Evolutionary conservation across 2,888 invertebrate species (phyloP).

Genomic region (Eupithecia inturbata): DNA sequence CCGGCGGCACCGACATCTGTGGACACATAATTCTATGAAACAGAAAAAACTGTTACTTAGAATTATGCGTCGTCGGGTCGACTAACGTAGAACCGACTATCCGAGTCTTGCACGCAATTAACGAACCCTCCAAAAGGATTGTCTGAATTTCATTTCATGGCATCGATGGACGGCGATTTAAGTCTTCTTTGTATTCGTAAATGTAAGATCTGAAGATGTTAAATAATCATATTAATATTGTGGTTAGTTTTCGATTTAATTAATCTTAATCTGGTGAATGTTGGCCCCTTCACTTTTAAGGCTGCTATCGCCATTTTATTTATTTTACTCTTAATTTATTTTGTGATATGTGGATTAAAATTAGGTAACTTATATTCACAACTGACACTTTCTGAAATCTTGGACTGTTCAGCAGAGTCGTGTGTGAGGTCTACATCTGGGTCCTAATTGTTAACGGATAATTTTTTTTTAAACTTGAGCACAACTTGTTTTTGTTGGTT

Average conservation of each 20-base stretch:
- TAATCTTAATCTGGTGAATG: slow-evolving; percentile 6
- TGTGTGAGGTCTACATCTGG: not conserved
- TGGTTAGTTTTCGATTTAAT: not conserved
- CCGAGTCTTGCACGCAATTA: not conserved
- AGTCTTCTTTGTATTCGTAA: not conserved
- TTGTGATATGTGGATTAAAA: not conserved
- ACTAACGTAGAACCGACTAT: not conserved
- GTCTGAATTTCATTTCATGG: not conserved
- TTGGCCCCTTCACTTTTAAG: slow-evolving; percentile 14
- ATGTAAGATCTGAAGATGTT: not conserved
- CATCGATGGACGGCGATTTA: not conserved
- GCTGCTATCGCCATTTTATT: not conserved
- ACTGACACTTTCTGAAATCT: not conserved
- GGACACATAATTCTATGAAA: too few relatives aligned
- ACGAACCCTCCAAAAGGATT: not conserved
- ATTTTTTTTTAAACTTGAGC: not conserved
- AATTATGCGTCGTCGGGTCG: not conserved
- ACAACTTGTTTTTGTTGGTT: not conserved
- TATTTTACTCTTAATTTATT: not conserved
- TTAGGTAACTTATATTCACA: not conserved
- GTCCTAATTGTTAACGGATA: not conserved
- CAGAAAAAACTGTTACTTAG: too few relatives aligned
- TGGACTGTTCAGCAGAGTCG: not conserved
- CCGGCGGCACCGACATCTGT: too few relatives aligned
- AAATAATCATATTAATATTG: not conserved